phyloP scores from a whole-genome alignment of 2,888 invertebrate genomes.

The Erebia aethiops region DNA sequence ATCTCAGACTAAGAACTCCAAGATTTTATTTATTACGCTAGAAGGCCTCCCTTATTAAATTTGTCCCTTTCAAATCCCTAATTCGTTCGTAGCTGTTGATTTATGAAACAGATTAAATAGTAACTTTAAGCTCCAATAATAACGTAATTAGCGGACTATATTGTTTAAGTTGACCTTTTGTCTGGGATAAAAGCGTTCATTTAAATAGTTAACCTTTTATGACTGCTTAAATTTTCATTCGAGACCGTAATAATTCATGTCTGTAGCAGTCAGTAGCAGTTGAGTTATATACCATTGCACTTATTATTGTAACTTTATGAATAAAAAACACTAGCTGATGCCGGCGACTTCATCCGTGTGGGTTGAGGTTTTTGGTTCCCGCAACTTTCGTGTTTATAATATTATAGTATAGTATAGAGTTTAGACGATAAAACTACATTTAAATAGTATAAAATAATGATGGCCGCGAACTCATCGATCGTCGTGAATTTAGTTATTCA shows the following conservation, averaged over 20 bases:
- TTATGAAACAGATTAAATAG: constrained; percentile 24
- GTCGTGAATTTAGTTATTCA: too few species aligned
- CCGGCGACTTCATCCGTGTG: too few species aligned
- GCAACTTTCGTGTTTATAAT: too few species aligned
- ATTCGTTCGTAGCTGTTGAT: constrained; percentile 23
- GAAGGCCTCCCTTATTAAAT: constrained; percentile 19
- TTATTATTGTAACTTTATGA: too few species aligned
- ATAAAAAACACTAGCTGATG: too few species aligned
- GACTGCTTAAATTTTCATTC: constrained; percentile 25
- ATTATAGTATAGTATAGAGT: too few species aligned
- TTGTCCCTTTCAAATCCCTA: constrained; percentile 17
- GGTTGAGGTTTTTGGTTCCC: too few species aligned
- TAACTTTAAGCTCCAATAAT: constrained; percentile 25
- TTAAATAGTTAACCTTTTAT: constrained; percentile 27
- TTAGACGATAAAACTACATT: too few species aligned
- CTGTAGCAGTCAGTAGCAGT: background rate
- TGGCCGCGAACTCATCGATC: too few species aligned
- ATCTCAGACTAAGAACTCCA: background rate
- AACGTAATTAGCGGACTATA: constrained; percentile 22
- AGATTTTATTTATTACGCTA: constrained; percentile 20
- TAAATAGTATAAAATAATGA: too few species aligned
- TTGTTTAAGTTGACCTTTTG: constrained; percentile 28
- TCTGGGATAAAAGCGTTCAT: constrained; percentile 21
- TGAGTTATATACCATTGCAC: background rate
- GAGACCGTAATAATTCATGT: constrained; percentile 18